Evolutionary conservation across 2,113 vertebrate genomes (phyloP).

Genomic region (Apodemus speciosus): DNA sequence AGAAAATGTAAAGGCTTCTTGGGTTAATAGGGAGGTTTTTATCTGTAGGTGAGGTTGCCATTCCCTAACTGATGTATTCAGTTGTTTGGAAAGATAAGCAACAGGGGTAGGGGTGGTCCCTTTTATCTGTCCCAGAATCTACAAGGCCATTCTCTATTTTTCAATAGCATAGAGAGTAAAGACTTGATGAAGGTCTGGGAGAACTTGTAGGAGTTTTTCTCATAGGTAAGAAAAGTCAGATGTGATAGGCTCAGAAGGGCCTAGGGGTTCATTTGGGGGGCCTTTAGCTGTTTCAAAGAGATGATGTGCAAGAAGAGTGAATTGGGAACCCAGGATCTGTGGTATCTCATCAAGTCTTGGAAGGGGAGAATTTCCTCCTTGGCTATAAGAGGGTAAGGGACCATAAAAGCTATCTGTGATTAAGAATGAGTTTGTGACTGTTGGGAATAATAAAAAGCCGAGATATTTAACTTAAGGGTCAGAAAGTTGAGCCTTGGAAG

Average conservation of each 20-base stretch:
- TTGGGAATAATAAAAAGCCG: neutral
- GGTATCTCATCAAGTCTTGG: neutral
- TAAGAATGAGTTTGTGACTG: neutral
- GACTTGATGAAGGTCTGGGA: neutral
- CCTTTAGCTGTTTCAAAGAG: neutral
- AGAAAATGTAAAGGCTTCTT: neutral
- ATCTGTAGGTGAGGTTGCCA: neutral
- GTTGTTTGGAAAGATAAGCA: neutral
- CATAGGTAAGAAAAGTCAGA: neutral
- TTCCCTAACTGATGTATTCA: neutral
- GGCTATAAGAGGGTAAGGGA: neutral
- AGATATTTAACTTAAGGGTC: neutral
- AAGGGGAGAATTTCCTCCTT: neutral
- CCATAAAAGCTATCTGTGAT: neutral
- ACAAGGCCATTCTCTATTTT: neutral
- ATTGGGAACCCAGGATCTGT: neutral
- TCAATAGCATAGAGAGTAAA: neutral
- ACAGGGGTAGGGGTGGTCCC: neutral
- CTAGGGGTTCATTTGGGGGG: neutral
- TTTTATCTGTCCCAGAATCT: neutral
- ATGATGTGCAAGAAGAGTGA: neutral
- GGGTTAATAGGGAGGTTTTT: neutral
- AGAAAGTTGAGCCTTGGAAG: neutral
- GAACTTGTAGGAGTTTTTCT: neutral
- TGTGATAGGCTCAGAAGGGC: neutral